Conservation (phyloP, 1,140 invertebrate species). For the Whitmania pigra region DNA sequence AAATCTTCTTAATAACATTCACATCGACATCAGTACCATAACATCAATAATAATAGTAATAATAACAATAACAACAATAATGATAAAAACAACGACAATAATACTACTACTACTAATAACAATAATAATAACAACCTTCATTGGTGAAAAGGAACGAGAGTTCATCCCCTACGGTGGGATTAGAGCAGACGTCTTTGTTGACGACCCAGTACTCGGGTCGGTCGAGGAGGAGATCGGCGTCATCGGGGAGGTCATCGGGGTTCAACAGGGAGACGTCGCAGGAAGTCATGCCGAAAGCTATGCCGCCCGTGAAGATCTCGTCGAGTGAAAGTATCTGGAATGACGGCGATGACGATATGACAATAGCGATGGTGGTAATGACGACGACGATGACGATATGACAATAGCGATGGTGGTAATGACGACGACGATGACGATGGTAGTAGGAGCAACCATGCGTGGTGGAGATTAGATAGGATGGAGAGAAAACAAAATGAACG, state of each 20-base stretch:
- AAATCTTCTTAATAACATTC: too few species aligned
- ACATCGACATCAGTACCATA: too few species aligned
- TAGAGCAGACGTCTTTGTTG: slow-evolving; percentile 74
- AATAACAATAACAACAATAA: slow-evolving; percentile 31
- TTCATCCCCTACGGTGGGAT: slow-evolving; percentile 70
- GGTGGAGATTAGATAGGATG: too few species aligned
- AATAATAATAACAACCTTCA: slow-evolving; percentile 45
- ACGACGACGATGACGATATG: too few species aligned
- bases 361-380: slow-evolving; percentile 2
- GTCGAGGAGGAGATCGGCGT: slow-evolving; percentile 78
- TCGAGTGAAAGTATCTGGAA: slow-evolving; percentile 60
- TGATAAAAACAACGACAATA: too few species aligned
- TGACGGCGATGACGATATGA: slow-evolving; percentile 18
- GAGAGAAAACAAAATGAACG: too few species aligned
- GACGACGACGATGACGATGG: too few species aligned
- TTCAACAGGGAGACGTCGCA: slow-evolving; percentile 67
- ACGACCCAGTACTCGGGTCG: slow-evolving; percentile 95
- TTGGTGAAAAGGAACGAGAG: slow-evolving; percentile 71
- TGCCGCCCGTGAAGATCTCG: slow-evolving; percentile 66
- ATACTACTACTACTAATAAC: not conserved
- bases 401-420: not conserved
- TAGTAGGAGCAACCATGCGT: too few species aligned
- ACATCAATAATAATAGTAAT: not conserved
- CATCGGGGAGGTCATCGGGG: slow-evolving; percentile 69
- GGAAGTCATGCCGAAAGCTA: slow-evolving; percentile 81